phyloP scores from a whole-genome alignment of 2,113 vertebrate genomes.

The Barnardius zonarius region DNA sequence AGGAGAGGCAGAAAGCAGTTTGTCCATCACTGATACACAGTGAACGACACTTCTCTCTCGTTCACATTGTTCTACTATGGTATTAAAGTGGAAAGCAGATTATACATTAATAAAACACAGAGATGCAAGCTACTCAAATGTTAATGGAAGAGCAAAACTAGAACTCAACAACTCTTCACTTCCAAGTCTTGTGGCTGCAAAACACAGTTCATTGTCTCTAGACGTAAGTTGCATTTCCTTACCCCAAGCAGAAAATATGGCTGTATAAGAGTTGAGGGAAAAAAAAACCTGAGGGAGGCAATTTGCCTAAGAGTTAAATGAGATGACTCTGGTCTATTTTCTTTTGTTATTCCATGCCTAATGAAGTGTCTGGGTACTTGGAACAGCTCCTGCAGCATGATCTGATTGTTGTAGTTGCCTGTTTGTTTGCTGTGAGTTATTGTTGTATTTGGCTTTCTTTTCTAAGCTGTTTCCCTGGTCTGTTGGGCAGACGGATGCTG shows the following conservation, averaged over 20 bases:
- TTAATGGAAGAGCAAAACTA: not conserved
- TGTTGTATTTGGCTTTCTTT: constrained; percentile 68
- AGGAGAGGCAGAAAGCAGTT: not conserved
- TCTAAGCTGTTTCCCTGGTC: constrained; percentile 54
- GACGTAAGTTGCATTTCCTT: not conserved
- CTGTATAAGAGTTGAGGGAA: not conserved
- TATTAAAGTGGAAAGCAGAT: not conserved
- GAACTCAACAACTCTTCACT: not conserved
- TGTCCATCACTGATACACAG: accelerated
- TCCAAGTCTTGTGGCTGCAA: not conserved
- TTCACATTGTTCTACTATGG: not conserved
- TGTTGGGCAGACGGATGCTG: constrained; percentile 58
- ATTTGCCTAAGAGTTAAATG: constrained; percentile 31
- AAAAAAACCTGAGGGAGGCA: not conserved
- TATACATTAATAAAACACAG: not conserved
- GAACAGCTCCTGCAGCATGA: constrained; percentile 45
- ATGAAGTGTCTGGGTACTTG: constrained; percentile 56
- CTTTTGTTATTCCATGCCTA: constrained; percentile 54
- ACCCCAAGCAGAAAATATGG: not conserved
- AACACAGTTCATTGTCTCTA: not conserved
- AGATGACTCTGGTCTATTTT: constrained; percentile 26
- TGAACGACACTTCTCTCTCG: not conserved
- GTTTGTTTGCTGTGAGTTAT: constrained; percentile 58
- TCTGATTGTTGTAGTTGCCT: constrained; percentile 46
- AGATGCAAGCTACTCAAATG: not conserved